Base-by-base conservation (phyloP, 1,140 invertebrate species). In the Sitobion miscanthi region DNA sequence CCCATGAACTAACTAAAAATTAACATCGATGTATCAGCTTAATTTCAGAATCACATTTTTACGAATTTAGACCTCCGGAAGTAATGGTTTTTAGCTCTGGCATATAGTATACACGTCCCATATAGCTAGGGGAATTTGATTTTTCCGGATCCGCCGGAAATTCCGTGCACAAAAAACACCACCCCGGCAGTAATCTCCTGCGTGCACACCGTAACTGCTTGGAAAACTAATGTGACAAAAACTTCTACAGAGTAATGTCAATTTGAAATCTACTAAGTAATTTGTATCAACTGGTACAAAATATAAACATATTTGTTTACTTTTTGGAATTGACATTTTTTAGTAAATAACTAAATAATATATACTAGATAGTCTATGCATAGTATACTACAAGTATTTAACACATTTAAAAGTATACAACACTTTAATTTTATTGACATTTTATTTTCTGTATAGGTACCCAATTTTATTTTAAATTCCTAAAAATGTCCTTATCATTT, bases 61-160 rank as follows among this genome's bases (percentile, higher is more conserved):
- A 38, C 35, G 9, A 42, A 35, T 25, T 52, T 42, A 42, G 35
- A 89, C n/a, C 20, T 42, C 52, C 88, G 52, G 52, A 57, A 38
- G 35, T 25, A 57, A 57, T 57, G 88, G 88, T 89, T 89, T 89
- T 54, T 38, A 88, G 1, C 87, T 52, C n/a, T 88, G 87, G 42
- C 45, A 30, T 54, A 85, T 1, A 38, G 23, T 83, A 23, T 83
- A 54, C n/a, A 54, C 21, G 49, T 54, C 3, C 9, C 23, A 42
- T 54, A 89, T 54, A n/a, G 30, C 69, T 91, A 77, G 25, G 17
- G 45, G 42, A 82, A 91, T 91, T 91, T 91, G 90, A 91, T 91
- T 91, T 91, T 82, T 91, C 90, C 90, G 90, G 90, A 91, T 91
- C 90, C 90, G 90, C 57, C 90, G 90, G 90, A 91, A 77, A 77